Evolutionary conservation across 2,113 vertebrate species (phyloP).

Genomic region (Haliaeetus leucogaster): DNA sequence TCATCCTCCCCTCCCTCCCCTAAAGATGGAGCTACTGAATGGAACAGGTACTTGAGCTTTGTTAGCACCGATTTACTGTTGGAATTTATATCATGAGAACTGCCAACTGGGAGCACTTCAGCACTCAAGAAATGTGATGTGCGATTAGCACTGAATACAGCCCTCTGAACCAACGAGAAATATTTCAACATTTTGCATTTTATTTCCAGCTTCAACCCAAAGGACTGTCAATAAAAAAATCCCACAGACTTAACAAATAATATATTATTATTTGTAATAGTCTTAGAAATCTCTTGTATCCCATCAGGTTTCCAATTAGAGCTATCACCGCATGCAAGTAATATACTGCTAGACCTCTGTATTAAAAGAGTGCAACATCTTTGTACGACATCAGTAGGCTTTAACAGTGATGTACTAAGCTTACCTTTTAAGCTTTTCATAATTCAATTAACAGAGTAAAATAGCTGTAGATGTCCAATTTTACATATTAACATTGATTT

Average conservation of each 20-base stretch:
- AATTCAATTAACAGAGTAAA: slow-evolving; percentile 25
- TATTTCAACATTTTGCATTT: neutral
- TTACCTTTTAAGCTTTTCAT: neutral
- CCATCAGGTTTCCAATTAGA: slow-evolving; percentile 25
- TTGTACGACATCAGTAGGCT: slow-evolving; percentile 1
- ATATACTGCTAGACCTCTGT: neutral
- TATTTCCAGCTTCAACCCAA: slow-evolving; percentile 9
- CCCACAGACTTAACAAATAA: neutral
- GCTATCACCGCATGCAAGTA: neutral
- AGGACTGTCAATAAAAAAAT: slow-evolving; percentile 21
- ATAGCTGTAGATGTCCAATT: neutral
- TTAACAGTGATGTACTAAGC: neutral
- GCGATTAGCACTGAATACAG: neutral
- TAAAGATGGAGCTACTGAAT: slow-evolving; percentile 9
- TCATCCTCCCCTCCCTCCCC: neutral
- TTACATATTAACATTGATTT: slow-evolving; percentile 12
- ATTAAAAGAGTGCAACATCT: neutral
- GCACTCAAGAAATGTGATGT: neutral
- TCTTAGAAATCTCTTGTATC: neutral
- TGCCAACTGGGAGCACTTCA: slow-evolving; percentile 23
- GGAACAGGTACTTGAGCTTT: slow-evolving; percentile 26
- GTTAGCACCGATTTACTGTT: slow-evolving; percentile 2
- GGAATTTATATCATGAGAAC: neutral
- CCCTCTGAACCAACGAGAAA: neutral
- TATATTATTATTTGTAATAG: slow-evolving; percentile 21